Base-by-base conservation (phyloP, 1,140 invertebrate genomes). In the Drosophila willistoni region DNA sequence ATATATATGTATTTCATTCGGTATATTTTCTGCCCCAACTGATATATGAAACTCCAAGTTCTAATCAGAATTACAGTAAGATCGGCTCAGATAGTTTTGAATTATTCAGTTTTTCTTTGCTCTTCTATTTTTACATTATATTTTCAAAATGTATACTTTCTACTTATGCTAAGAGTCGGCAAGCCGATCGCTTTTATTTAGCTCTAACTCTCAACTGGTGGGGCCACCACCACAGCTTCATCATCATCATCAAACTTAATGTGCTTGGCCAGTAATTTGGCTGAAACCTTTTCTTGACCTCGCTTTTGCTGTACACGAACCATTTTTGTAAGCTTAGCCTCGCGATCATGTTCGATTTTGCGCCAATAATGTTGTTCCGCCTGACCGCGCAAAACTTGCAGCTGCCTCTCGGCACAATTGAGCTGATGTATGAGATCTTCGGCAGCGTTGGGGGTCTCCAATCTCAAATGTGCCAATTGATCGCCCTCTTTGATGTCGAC, bases 301-400 rank as follows among this genome's bases (percentile, higher is more conserved):
- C 95, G 93, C 77, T 94, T 93, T 22, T 84, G 81, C 39, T 86
- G 86, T 0, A 90, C 75, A 42, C 94, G 94, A 0, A 92, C 77
- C 76, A 94, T 94, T 71, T 94, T 95, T 2, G 91, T 82, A 4
- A 94, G 89, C 77, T 95, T 95, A 10, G 93, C 92, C 66, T 93
- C 91, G 63, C 95, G 93, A 82, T 95, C 94, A 44, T 81, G 85
- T 47, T 90, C 71, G 56, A 95, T 95, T 91, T 95, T 95, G 10
- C 94, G 90, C 95, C 95, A 96, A 83, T 96, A 96, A 2, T 83
- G 71, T 34, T 92, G 92, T 87, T 96, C 95, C n/a, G n/a, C n/a
- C 73, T 94, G 93, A 14, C 93, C 94, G 91, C 83, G 72, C 66
- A 94, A 55, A 7, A 94, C 73, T 44, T 91, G 75, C 10, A 83